phyloP scores from a whole-genome alignment of 2,888 invertebrate genomes.

The Sabatieria punctata region DNA sequence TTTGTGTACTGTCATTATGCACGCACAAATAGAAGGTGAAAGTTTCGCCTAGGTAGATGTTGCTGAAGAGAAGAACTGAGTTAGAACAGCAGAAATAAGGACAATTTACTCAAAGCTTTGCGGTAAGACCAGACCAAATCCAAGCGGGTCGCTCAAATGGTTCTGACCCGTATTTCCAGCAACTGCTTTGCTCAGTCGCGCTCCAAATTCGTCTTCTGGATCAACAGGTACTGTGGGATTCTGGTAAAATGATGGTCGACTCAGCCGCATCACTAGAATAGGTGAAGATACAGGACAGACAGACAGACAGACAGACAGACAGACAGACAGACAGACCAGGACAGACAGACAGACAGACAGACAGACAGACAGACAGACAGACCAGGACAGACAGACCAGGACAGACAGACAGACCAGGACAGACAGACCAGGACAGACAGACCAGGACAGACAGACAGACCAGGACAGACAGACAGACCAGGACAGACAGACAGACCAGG shows the following conservation, averaged over 20 bases:
- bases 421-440: too few species aligned
- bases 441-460: too few species aligned
- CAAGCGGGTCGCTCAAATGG: slow-evolving; percentile 42
- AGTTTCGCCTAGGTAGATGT: slow-evolving; percentile 91
- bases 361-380: too few species aligned
- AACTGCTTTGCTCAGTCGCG: slow-evolving; percentile 12
- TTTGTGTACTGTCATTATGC: slow-evolving; percentile 75
- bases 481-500: too few species aligned
- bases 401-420: too few species aligned
- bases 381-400: too few species aligned
- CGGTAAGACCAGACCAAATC: slow-evolving; percentile 75
- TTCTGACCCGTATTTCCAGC: slow-evolving; percentile 13
- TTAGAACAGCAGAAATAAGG: not conserved
- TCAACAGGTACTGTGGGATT: slow-evolving; percentile 62
- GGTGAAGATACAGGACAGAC: too few species aligned
- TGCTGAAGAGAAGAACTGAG: slow-evolving; percentile 40
- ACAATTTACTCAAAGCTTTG: slow-evolving; percentile 69
- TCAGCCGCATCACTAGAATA: slow-evolving; percentile 69
- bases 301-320: too few species aligned
- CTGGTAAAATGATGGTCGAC: slow-evolving; percentile 66
- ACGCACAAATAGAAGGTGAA: slow-evolving; percentile 94
- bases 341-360: too few species aligned
- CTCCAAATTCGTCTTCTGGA: slow-evolving; percentile 33
- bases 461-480: too few species aligned
- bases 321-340: too few species aligned